Evolutionary conservation across 30 jellyfish, hydroid and myxozoan genomes (phyloP), one percentile per base, ranked within the genome.

Genomic region (Aurelia sp.): DNA sequence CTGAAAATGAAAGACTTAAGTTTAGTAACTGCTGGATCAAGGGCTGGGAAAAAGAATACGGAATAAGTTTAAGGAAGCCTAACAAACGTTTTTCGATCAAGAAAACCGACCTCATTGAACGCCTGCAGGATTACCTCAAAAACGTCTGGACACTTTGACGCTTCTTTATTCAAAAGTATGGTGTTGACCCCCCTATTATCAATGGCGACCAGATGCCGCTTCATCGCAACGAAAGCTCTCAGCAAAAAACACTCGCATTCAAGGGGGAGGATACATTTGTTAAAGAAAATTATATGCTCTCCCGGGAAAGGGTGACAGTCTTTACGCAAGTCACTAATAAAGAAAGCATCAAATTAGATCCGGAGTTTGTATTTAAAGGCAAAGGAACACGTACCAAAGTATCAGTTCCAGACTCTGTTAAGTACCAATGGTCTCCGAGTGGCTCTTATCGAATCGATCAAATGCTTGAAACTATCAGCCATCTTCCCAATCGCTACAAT

Each of bases 151-250:
- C 76, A 7, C 72, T 90, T 17, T 82, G 96, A 72, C 55, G 75
- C 19, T 81, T 27, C 61, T 80, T 88, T 59, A 69, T 88, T 40
- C 73, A 88, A 15, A 69, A 78, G 21, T 88, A 79, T 66, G 90
- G 93, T 8, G 91, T 81, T 31, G 97, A 90, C 63, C 97, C 97
- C 55, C 97, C 97, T 13, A 72, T 82, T 38, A 77, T 90, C 65
- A 90, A 90, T 60, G 91, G 97, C 13, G 97, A 88, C 57, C 92
- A 88, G 57, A 88, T 88, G 80, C 83, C 92, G 13, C 81, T 77
- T 8, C 97, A 89, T 64, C 77, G 93, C 24, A 89, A 89, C 57
- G 97, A 89, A 62, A 80, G 84, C 55, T 74, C 88, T 21, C n/a
- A 53, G 35, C 85, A 86, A 65, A 86, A 86, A 41, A 74, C 85